Evolutionary conservation across 2,797 vertebrate genomes (phyloP).

Genomic region (Poeciliopsis presidionis): DNA sequence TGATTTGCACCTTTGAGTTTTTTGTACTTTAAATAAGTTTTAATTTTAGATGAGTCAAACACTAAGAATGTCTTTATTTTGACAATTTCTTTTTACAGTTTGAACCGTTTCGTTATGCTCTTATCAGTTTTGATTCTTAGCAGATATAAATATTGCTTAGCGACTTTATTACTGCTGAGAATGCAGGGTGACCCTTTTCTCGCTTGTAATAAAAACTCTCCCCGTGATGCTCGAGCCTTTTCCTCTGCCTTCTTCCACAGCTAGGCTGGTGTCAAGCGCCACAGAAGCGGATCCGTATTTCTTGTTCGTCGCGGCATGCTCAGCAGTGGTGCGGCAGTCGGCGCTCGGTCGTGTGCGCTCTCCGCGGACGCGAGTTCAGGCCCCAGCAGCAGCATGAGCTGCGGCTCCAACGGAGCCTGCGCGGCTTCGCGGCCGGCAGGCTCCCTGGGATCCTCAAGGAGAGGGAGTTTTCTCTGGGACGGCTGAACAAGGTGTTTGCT

Average conservation of each 20-base stretch:
- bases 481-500: constrained; percentile 97
- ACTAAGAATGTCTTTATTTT: not conserved
- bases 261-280: constrained; percentile 80
- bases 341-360: constrained; percentile 91
- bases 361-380: constrained; percentile 91
- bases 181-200: not conserved
- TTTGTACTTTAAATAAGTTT: not conserved
- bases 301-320: constrained; percentile 79
- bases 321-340: constrained; percentile 86
- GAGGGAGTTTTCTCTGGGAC: constrained; percentile 92
- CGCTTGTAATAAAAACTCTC: not conserved
- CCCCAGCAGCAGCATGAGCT: constrained; percentile 88
- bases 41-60: not conserved
- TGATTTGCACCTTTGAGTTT: not conserved
- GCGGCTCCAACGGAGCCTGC: constrained; percentile 86
- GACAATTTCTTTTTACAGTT: not conserved
- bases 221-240: not conserved
- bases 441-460: constrained; percentile 92
- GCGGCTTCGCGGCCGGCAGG: constrained; percentile 90
- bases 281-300: constrained; percentile 79
- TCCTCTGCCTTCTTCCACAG: constrained; percentile 45
- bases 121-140: not conserved
- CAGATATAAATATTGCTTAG: not conserved
- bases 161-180: not conserved
- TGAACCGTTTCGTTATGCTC: not conserved